Conservation (phyloP, 2,113 vertebrate species). For the Rhinichthys klamathensis region DNA sequence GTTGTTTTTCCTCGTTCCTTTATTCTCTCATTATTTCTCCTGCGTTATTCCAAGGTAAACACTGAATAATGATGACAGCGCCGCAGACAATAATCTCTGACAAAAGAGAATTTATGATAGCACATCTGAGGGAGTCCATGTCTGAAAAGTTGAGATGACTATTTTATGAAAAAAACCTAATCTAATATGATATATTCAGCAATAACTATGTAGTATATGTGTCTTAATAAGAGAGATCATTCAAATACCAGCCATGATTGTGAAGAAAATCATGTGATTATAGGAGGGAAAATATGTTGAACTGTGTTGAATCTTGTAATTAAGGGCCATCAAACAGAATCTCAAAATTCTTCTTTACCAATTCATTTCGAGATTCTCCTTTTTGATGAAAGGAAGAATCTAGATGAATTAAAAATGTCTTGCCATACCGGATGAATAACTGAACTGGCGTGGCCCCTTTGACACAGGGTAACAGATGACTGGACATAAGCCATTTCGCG, state of each 20-base stretch:
- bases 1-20: slow-evolving; percentile 40
- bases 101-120: slow-evolving; percentile 47
- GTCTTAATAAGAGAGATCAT: background rate
- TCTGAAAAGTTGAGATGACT: background rate
- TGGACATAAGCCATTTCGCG: slow-evolving; percentile 24
- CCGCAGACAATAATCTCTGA: slow-evolving; percentile 40
- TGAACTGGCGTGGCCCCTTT: slow-evolving; percentile 52
- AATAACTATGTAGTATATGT: background rate
- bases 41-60: slow-evolving; percentile 49
- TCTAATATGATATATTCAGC: background rate
- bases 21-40: slow-evolving; percentile 52
- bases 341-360: slow-evolving; percentile 48
- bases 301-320: slow-evolving; percentile 48
- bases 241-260: background rate
- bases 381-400: slow-evolving; percentile 58
- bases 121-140: slow-evolving; percentile 6
- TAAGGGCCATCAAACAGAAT: slow-evolving; percentile 61
- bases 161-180: slow-evolving; percentile 11
- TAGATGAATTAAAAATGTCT: slow-evolving; percentile 46
- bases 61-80: slow-evolving; percentile 38
- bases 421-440: slow-evolving; percentile 48
- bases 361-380: slow-evolving; percentile 61
- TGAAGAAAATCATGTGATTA: background rate
- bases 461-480: slow-evolving; percentile 35
- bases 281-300: slow-evolving; percentile 26